Conservation (phyloP, 2,888 invertebrate species). For the Parnassius mnemosyne region DNA sequence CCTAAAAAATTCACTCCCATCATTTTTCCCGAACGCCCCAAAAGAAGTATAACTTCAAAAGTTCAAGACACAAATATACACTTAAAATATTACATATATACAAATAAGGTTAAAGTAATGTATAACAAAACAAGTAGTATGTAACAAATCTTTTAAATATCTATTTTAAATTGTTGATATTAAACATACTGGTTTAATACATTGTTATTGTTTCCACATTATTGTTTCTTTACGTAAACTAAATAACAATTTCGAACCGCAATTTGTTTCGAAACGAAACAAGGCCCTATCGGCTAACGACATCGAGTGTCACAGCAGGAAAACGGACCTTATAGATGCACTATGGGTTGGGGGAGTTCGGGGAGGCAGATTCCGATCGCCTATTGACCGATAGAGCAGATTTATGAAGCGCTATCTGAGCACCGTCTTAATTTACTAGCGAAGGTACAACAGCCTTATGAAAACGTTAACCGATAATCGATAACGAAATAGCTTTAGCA, state of each 20-base stretch:
- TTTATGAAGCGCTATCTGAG: constrained; percentile 41
- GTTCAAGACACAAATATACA: no score
- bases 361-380: constrained; percentile 45
- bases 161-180: no score
- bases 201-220: not conserved
- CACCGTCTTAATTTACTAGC: constrained; percentile 44
- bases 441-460: constrained; percentile 31
- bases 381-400: constrained; percentile 40
- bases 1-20: no score
- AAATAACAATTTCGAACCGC: constrained; percentile 3
- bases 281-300: constrained; percentile 20
- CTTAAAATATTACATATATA: no score
- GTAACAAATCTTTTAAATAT: no score
- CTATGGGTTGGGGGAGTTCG: constrained; percentile 28
- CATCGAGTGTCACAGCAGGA: constrained; percentile 22
- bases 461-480: constrained; percentile 4
- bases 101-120: no score
- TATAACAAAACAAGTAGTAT: no score
- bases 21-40: no score
- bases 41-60: no score
- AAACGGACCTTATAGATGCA: constrained; percentile 32
- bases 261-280: constrained; percentile 23
- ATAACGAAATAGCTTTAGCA: not conserved
- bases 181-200: not conserved
- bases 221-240: constrained; percentile 1